Evolutionary conservation across 2,888 invertebrate genomes (phyloP), one percentile per base, ranked within the genome.

Genomic region (Salticus scenicus): DNA sequence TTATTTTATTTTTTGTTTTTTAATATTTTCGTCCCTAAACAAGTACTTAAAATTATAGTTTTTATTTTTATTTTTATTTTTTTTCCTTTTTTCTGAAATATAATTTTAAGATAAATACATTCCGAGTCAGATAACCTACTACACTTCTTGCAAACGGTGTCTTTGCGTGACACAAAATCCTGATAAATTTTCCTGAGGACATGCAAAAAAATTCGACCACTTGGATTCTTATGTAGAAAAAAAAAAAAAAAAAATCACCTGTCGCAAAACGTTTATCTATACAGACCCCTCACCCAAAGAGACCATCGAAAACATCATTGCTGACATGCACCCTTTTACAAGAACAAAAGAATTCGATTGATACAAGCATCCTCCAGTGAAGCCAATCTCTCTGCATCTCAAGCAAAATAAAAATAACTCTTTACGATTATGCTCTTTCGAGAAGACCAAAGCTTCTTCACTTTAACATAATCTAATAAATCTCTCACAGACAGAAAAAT

Each of bases 401-500:
- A 47, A 47, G n/a, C 42, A 14, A 17, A 24, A 24, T 4, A 57
- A 57, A 57, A 57, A 57, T 8, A 57, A 57, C 57, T 12, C 57
- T 47, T 37, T 37, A 12, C 57, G 57, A 57, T 57, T 57, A 57
- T 24, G 24, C 24, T 57, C 57, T 24, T 57, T 57, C 20, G 24
- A 24, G 24, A 5, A 57, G 20, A 57, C 24, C 57, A 5, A 24
- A 1, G 24, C 57, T 57, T 57, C 57, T 57, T 57, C 57, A 57
- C 57, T 57, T 57, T 57, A 57, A 57, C 57, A 57, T 57, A 57
- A 57, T 57, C 57, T 57, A 57, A 57, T 57, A 57, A 57, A 57
- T 57, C 57, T 57, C 57, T 57, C 57, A 5, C 24, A 24, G 5
- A 24, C 5, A 57, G 57, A 57, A 57, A 57, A 57, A 24, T 57